Evolutionary conservation across 2,888 invertebrate species (phyloP), one percentile per base, ranked within the genome.

Genomic region (Dyspetes luteomarginatus): DNA sequence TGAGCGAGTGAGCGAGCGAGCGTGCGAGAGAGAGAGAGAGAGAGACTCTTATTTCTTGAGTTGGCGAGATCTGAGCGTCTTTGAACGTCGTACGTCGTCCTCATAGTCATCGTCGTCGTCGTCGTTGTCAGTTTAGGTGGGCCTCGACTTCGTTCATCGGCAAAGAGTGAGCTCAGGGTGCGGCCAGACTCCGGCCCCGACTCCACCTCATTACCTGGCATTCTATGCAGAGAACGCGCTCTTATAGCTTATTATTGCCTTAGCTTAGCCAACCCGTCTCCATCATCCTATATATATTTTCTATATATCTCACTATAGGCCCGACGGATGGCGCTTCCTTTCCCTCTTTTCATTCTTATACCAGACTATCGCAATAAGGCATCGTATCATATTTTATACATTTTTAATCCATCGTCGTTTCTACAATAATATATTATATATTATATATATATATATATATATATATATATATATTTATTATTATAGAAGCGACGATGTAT

Each of bases 141-240:
- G 87, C 87, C 88, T 84, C 82, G 73, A 88, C 84, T 82, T 48
- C 83, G 83, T 69, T 81, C 77, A 81, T 85, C 85, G 84, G 85
- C 85, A 83, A 87, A 88, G 74, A 88, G 88, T 75, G 79, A 81
- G 85, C 87, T 89, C 90, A 91, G 91, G 91, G 91, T 91, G 91
- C 91, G 91, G 91, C 91, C 90, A 88, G 89, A 88, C 89, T 88
- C 85, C 85, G 86, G 88, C 69, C 89, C 87, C 89, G 90, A 91
- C 91, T 91, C 91, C 91, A 91, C 91, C 92, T 92, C 92, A 92
- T 92, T 92, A 92, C 91, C 91, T 89, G 88, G 91, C 92, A 91
- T 92, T 92, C 92, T 91, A 91, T 92, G 92, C 92, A 90, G 90
- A 88, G 89, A 90, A 86, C 84, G 85, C 87, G 88, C 91, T 90